Evolutionary conservation across 2,797 vertebrate genomes (phyloP), one percentile per base, ranked within the genome.

Genomic region (Parotocinclus haroldoi): DNA sequence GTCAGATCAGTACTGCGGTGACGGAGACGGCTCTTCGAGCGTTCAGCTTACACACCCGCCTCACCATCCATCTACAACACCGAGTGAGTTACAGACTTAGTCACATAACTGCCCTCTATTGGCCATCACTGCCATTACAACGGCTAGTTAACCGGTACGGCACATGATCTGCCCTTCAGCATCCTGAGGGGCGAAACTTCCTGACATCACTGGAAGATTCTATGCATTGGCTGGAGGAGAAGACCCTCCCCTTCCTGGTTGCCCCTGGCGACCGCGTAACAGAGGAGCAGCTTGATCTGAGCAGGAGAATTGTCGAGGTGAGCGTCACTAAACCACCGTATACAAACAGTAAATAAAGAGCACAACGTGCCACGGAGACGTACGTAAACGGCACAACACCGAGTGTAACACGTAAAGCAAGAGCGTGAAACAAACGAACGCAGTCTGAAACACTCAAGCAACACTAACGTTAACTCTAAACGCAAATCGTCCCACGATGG

Each of bases 61-160:
- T 98, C 42, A 77, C 83, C 14, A 79, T 92, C 64, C 97, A 98
- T 76, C 87, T 99, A 14, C 94, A 96, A 6, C 81, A 93, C 58
- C 84, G 85, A 78, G 95, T 96, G 81, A 80, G 79, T 39, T 12
- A 62, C 6, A 7, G 7, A 1, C n/a, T 16, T 50, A 8, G 5
- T n/a, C 13, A 7, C 13, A 49, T 5, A 6, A 3, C 13, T 49
- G 14, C 13, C 48, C n/a, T 16, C 13, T 16, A 16, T 7, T 16
- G 14, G n/a, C 48, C 13, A 7, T 14, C 7, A 7, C 14, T 42
- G 40, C 40, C 40, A 3, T 42, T 11, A 42, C 40, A 11, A 9
- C 40, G 7, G 1, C 7, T 11, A 4, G 4, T 42, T 9, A 42
- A 42, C 40, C 40, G 38, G 38, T 5, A 40, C 38, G 38, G 13